Percentiles rank a stretch among this genome's conserved stretches.
phyloP scores from a whole-genome alignment of 2,797 vertebrate genomes.

The Argyrosomus regius region DNA sequence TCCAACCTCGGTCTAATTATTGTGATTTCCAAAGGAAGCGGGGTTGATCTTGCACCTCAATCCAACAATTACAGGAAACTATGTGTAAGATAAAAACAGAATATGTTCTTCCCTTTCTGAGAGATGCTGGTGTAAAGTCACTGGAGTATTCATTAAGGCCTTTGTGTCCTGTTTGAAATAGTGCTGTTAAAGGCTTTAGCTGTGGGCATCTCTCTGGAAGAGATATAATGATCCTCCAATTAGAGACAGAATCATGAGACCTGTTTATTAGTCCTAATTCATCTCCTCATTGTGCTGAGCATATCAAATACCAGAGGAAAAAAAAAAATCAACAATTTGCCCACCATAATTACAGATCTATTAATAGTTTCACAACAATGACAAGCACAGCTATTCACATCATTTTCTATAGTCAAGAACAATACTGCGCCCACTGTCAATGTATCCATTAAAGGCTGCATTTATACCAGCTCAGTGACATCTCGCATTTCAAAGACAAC shows the following conservation, averaged over 20 bases:
- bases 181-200: constrained; percentile 82
- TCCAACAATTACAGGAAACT: constrained; percentile 82
- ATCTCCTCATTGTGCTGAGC: constrained; percentile 85
- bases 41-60: constrained; percentile 69
- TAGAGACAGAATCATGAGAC: constrained; percentile 83
- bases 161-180: constrained; percentile 84
- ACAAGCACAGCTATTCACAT: constrained; percentile 81
- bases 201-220: constrained; percentile 83
- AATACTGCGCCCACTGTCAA: constrained; percentile 76
- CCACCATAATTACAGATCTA: constrained; percentile 86
- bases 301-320: constrained; percentile 82
- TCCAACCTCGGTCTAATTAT: constrained; percentile 61
- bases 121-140: constrained; percentile 76
- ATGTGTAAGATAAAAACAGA: constrained; percentile 79
- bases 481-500: constrained; percentile 85
- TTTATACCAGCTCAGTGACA: constrained; percentile 83
- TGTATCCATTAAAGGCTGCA: constrained; percentile 82
- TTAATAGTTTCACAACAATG: constrained; percentile 88
- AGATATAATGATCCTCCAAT: constrained; percentile 86
- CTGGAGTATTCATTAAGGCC: constrained; percentile 88
- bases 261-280: constrained; percentile 87
- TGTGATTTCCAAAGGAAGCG: constrained; percentile 65
- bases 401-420: constrained; percentile 83
- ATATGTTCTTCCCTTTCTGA: constrained; percentile 77
- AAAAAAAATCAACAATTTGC: constrained; percentile 81